Base-by-base conservation (phyloP, 1,140 invertebrate species). In the Rhynchophorus ferrugineus region DNA sequence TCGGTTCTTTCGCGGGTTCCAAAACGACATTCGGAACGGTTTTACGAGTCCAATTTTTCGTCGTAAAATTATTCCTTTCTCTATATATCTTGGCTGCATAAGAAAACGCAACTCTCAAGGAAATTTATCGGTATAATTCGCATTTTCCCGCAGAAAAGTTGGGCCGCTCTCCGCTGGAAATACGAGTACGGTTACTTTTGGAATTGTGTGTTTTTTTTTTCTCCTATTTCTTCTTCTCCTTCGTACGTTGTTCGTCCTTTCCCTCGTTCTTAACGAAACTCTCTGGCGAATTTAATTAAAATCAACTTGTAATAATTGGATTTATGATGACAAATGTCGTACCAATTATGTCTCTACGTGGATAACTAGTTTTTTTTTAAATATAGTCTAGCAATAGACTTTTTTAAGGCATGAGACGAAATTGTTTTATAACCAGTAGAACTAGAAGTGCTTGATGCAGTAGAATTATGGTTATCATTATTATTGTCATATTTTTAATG, bases 51-150 rank as follows among this genome's bases (percentile, higher is more conserved):
- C 38, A 41, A 41, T 41, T 19, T 17, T 19, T 41, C 18, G 11
- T 11, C 20, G 20, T 22, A 44, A 33, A 44, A 44, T 21, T 44
- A 44, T 44, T 18, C 29, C n/a, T 17, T 44, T 16, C 29, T 29
- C 43, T 44, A 29, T 44, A 29, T 29, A 33, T 44, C 22, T 19
- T 11, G 18, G 19, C 44, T 53, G 52, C 39, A 51, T 54, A 57
- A 51, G 50, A 57, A 53, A 57, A 53, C 47, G 55, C 42, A 56
- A 43, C 44, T 19, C 21, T 50, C 21, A 17, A 34, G 35, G 11
- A 16, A 52, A 57, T 57, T 57, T 57, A 57, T 57, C 29, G 45
- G 49, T 43, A 52, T 44, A 57, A 53, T 53, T 53, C 45, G 54
- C 29, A 35, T 34, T 41, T 41, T 18, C 18, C 38, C 38, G 13